phyloP scores from a whole-genome alignment of 2,888 invertebrate species.

The Synergus japonicus region DNA sequence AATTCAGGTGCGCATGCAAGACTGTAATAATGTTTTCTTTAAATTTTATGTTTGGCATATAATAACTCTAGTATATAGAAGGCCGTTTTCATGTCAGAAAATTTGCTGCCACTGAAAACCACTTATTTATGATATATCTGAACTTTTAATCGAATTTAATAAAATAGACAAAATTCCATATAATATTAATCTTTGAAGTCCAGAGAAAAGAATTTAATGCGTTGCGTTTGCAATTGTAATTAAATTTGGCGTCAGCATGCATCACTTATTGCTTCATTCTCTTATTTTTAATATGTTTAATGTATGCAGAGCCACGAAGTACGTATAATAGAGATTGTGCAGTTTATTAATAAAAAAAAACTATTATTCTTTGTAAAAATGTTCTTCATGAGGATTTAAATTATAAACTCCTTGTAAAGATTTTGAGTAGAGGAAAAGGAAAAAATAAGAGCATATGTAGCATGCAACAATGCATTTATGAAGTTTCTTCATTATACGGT shows the following conservation, averaged over 20 bases:
- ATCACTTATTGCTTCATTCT: neutral
- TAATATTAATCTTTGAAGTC: neutral
- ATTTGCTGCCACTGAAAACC: neutral
- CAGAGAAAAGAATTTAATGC: no score
- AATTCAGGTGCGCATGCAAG: conserved; percentile 30
- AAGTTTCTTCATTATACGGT: neutral
- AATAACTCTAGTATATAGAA: neutral
- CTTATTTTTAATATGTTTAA: no score
- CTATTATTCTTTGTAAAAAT: no score
- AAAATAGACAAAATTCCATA: neutral
- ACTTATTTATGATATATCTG: neutral
- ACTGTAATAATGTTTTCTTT: neutral
- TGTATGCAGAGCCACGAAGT: no score
- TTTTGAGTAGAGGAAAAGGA: neutral
- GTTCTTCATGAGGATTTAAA: neutral
- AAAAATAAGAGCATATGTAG: neutral
- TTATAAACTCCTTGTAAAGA: neutral
- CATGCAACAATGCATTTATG: neutral
- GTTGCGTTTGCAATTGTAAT: neutral
- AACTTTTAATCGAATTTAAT: neutral
- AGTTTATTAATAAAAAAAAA: no score
- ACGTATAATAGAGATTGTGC: no score
- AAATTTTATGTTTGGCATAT: neutral
- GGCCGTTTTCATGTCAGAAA: neutral
- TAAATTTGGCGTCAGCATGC: neutral